Conservation (phyloP, 2,888 invertebrate species). For the Ellobium chinense region DNA sequence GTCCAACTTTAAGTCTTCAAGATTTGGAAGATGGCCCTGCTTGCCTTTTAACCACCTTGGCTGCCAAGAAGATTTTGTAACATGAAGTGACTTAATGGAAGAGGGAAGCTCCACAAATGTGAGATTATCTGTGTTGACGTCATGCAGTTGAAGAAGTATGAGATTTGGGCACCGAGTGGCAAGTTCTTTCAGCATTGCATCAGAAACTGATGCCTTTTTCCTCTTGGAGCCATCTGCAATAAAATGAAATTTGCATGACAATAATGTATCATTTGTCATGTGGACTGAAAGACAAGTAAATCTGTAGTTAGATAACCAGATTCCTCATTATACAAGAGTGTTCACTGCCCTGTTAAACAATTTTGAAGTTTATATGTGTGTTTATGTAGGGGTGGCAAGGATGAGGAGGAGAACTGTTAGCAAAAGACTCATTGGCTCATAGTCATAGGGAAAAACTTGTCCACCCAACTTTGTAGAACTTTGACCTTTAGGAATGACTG, state of each 20-base stretch:
- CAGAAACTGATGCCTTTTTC: slow-evolving; percentile 63
- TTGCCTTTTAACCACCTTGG: slow-evolving; percentile 62
- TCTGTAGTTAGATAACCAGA: too few relatives aligned
- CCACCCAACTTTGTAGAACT: too few relatives aligned
- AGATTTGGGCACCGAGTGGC: slow-evolving; percentile 69
- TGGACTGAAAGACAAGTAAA: too few relatives aligned
- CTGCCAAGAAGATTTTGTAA: slow-evolving; percentile 60
- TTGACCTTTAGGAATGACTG: too few relatives aligned
- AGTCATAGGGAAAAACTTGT: too few relatives aligned
- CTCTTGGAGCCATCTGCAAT: slow-evolving; percentile 55
- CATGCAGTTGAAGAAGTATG: slow-evolving; percentile 55
- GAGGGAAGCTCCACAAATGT: slow-evolving; percentile 56
- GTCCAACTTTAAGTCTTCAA: slow-evolving; percentile 57
- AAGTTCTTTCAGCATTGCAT: slow-evolving; percentile 69
- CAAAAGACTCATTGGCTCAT: too few relatives aligned
- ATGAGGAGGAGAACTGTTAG: too few relatives aligned
- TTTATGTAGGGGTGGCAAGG: too few relatives aligned
- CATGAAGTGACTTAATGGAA: slow-evolving; percentile 53
- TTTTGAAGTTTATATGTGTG: too few relatives aligned
- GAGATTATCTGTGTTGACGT: slow-evolving; percentile 58
- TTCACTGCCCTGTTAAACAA: too few relatives aligned
- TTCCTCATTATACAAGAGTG: too few relatives aligned
- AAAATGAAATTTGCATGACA: neutral
- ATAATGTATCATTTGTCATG: too few relatives aligned
- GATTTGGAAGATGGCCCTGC: slow-evolving; percentile 52